Conservation (phyloP, 1,140 invertebrate genomes). For the Heliconius hewitsoni region DNA sequence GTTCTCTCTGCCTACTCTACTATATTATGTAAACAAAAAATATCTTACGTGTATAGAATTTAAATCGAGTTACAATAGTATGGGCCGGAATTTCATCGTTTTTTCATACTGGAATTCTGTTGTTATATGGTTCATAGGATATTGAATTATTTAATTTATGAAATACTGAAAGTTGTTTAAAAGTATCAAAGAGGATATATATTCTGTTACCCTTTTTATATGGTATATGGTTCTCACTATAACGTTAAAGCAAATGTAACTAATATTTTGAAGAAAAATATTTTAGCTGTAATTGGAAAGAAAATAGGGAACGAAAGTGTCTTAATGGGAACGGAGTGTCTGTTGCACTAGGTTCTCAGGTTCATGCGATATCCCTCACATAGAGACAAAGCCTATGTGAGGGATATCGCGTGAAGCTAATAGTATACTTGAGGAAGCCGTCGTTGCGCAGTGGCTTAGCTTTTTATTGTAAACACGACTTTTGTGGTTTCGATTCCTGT, state of each 20-base stretch:
- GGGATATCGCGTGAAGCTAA: too few relatives aligned
- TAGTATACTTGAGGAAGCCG: too few relatives aligned
- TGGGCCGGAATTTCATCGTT: not conserved
- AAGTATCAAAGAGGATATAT: not conserved
- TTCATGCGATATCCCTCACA: not conserved
- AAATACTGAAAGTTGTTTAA: not conserved
- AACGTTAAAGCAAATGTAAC: too few relatives aligned
- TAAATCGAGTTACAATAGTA: conserved; percentile 5
- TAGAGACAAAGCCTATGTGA: not conserved
- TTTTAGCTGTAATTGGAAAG: not conserved
- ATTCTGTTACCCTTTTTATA: not conserved
- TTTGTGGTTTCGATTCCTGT: too few relatives aligned
- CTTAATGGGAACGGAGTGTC: not conserved
- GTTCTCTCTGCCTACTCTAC: too few relatives aligned
- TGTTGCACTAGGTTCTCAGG: not conserved
- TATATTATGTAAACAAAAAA: too few relatives aligned
- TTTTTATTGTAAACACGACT: too few relatives aligned
- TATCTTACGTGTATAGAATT: not conserved
- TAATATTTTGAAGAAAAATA: too few relatives aligned
- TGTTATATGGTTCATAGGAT: not conserved
- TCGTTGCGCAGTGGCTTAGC: too few relatives aligned
- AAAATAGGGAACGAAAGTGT: not conserved
- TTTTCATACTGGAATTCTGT: conserved; percentile 6
- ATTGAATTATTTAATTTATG: conserved; percentile 2
- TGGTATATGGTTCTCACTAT: too few relatives aligned